phyloP scores from a whole-genome alignment of 2,113 vertebrate genomes.

The Penelope pileata region DNA sequence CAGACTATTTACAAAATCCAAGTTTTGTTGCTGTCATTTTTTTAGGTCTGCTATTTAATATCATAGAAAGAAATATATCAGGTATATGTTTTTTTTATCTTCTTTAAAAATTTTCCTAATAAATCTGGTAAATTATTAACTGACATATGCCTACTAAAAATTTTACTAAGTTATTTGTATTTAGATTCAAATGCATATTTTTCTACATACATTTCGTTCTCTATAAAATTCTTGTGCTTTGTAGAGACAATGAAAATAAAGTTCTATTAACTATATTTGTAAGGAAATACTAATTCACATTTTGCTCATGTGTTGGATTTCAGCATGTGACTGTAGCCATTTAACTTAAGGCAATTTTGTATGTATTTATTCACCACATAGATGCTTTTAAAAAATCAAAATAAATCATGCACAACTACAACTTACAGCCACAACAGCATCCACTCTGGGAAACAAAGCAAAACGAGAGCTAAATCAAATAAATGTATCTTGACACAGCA shows the following conservation, averaged over 20 bases:
- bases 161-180: background rate
- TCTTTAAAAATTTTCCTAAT: background rate
- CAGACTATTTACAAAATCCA: background rate
- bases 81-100: background rate
- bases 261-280: background rate
- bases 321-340: background rate
- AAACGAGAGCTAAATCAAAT: background rate
- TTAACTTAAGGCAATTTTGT: background rate
- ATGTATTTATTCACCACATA: background rate
- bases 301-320: background rate
- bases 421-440: background rate
- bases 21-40: background rate
- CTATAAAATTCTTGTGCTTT: background rate
- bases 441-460: background rate
- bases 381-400: background rate
- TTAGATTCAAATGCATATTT: background rate
- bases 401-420: background rate
- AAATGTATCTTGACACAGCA: background rate
- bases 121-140: background rate
- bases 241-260: background rate
- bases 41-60: background rate
- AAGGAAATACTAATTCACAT: background rate
- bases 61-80: background rate
- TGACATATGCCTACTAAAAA: background rate
- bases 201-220: background rate